Evolutionary conservation across 2,797 vertebrate genomes (phyloP).

Genomic region (Periophthalmus magnuspinnatus): DNA sequence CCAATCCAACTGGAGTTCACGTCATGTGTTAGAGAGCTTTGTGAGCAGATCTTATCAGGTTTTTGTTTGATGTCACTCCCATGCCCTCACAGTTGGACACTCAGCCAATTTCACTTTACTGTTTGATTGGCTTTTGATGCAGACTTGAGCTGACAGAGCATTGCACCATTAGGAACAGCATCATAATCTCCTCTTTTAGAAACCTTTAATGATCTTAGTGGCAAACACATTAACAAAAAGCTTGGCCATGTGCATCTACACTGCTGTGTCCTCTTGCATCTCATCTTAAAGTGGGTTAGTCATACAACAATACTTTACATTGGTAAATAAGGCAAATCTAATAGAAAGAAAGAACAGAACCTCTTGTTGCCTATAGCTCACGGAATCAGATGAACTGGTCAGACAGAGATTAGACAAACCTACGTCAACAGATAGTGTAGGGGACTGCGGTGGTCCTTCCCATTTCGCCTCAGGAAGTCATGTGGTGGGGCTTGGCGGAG

Average conservation of each 20-base stretch:
- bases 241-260: background rate
- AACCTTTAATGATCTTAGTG: constrained; percentile 63
- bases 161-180: constrained; percentile 16
- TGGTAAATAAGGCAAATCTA: constrained; percentile 27
- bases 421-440: constrained; percentile 12
- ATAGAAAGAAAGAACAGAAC: background rate
- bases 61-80: constrained; percentile 20
- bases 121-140: constrained; percentile 7
- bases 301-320: constrained; percentile 35
- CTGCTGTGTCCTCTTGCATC: too few relatives aligned
- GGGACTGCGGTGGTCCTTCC: constrained; percentile 21
- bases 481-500: constrained; percentile 52
- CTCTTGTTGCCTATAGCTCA: background rate
- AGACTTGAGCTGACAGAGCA: constrained; percentile 45
- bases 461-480: constrained; percentile 71
- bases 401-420: constrained; percentile 8
- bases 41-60: constrained; percentile 23
- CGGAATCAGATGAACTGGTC: constrained; percentile 12
- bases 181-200: constrained; percentile 46
- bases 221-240: constrained; percentile 29
- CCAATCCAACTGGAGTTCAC: constrained; percentile 42
- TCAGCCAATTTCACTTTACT: background rate
- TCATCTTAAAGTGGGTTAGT: constrained; percentile 51
- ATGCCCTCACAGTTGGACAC: constrained; percentile 5
- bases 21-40: constrained; percentile 36